These are phyloP conservation scores for Bubo scandiacus DNA, from an alignment of 2,113 vertebrate species.

Conservation along the genomic window DNA sequence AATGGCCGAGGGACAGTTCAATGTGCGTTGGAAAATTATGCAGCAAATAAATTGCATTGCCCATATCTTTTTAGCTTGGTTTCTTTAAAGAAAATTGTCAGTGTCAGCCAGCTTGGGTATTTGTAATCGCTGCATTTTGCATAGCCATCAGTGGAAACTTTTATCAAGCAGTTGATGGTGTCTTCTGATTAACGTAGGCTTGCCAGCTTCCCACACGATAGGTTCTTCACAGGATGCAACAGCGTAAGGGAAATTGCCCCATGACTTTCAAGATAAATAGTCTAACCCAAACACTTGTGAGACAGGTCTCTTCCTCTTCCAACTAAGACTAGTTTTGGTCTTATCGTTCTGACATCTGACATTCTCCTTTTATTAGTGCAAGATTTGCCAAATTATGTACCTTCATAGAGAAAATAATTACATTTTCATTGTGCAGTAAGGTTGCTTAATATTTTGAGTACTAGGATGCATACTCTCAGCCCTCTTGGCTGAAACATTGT, in stretches of 20 bases:
- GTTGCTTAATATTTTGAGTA: not conserved
- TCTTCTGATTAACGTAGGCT: not conserved
- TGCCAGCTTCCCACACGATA: not conserved
- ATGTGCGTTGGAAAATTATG: not conserved
- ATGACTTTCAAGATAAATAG: not conserved
- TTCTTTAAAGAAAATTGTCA: not conserved
- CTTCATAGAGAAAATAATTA: not conserved
- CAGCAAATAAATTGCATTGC: not conserved
- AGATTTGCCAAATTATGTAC: not conserved
- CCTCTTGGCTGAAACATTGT: not conserved
- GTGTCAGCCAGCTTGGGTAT: not conserved
- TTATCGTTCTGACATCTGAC: not conserved
- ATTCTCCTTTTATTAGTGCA: not conserved
- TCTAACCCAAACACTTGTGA: not conserved
- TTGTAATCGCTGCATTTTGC: not conserved
- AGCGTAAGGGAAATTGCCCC: not conserved
- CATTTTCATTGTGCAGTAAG: not conserved
- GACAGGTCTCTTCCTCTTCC: not conserved
- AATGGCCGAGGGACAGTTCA: not conserved
- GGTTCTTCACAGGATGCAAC: conserved; percentile 13
- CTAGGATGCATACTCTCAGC: not conserved
- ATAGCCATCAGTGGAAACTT: not conserved
- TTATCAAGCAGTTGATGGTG: not conserved
- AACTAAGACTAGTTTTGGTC: not conserved
- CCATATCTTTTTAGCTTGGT: not conserved